phyloP scores from a whole-genome alignment of 1,140 invertebrate species.

The Dryas iulia region DNA sequence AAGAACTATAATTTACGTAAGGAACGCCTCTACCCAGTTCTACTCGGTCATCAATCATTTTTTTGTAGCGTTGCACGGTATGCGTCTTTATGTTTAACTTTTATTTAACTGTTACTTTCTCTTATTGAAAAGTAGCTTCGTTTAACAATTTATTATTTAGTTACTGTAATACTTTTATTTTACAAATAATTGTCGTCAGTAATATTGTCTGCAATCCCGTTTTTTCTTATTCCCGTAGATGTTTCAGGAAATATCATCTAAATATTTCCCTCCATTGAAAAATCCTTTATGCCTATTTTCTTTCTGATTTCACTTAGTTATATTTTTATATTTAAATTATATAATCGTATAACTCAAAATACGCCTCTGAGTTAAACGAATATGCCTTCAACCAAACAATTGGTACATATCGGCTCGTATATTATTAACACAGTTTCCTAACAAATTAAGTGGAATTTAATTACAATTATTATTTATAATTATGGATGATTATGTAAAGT shows the following conservation, averaged over 20 bases:
- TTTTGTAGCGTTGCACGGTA: constrained; percentile 8
- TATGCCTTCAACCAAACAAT: background rate
- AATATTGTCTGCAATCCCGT: too few relatives aligned
- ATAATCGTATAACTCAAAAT: background rate
- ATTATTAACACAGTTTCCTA: background rate
- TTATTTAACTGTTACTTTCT: constrained; percentile 15
- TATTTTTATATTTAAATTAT: too few relatives aligned
- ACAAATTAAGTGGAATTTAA: background rate
- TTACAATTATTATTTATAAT: background rate
- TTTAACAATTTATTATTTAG: too few relatives aligned
- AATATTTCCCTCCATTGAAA: too few relatives aligned
- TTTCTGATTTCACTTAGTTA: too few relatives aligned
- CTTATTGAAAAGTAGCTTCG: too few relatives aligned
- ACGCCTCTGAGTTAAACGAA: background rate
- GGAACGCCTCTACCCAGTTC: constrained; percentile 9
- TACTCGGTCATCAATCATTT: constrained; percentile 22
- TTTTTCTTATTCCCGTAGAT: too few relatives aligned
- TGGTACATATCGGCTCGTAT: background rate
- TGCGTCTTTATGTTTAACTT: constrained; percentile 12
- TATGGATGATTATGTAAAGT: background rate
- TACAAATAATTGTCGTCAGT: too few relatives aligned
- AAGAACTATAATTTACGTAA: constrained; percentile 14
- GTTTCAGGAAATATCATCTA: too few relatives aligned
- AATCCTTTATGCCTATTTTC: too few relatives aligned
- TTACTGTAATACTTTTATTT: too few relatives aligned